Evolutionary conservation across 2,888 invertebrate species (phyloP).

Genomic region (Erynnis tages): DNA sequence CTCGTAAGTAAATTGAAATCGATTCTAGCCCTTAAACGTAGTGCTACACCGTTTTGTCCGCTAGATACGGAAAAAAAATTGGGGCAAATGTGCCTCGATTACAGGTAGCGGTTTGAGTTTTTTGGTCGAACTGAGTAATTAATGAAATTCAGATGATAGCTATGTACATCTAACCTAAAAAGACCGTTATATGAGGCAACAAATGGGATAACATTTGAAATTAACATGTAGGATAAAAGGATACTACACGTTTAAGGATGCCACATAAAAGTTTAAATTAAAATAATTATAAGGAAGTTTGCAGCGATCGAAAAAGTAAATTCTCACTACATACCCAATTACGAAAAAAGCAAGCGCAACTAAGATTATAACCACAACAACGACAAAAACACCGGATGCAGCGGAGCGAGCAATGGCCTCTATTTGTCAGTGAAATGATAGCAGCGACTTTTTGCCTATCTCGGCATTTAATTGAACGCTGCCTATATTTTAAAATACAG

Average conservation of each 20-base stretch:
- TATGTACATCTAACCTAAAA: background rate
- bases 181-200: background rate
- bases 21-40: slow-evolving; percentile 47
- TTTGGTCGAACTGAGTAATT: slow-evolving; percentile 10
- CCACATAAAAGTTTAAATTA: slow-evolving; percentile 2
- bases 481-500: slow-evolving; percentile 25
- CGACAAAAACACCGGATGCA: slow-evolving; percentile 50
- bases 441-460: slow-evolving; percentile 57
- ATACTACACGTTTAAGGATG: too few relatives aligned
- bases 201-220: background rate
- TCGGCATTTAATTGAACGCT: slow-evolving; percentile 53
- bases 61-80: slow-evolving; percentile 30
- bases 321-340: slow-evolving; percentile 31
- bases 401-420: slow-evolving; percentile 54
- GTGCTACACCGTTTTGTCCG: slow-evolving; percentile 32
- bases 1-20: slow-evolving; percentile 29
- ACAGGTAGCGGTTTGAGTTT: slow-evolving; percentile 20
- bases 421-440: slow-evolving; percentile 57
- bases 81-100: slow-evolving; percentile 24
- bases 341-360: slow-evolving; percentile 35
- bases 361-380: slow-evolving; percentile 48
- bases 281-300: slow-evolving; percentile 2
- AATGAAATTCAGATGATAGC: background rate
- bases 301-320: slow-evolving; percentile 15
- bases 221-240: background rate